Percentiles rank a stretch among this genome's conserved stretches.
Conservation (phyloP, 92 coral and sea anemone genomes). For the Ricordea florida region DNA sequence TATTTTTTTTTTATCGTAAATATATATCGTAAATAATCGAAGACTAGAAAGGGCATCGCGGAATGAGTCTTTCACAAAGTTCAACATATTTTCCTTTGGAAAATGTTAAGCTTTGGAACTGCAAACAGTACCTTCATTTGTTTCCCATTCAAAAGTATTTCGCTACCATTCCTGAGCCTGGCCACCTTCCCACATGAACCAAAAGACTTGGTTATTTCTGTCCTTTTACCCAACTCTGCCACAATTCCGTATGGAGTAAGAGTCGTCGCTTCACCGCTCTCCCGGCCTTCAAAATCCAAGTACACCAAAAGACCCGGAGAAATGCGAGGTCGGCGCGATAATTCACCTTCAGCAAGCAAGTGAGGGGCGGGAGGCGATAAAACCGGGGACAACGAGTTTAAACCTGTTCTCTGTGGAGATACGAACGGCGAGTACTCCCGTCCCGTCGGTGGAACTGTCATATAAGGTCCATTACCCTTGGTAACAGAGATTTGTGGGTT, state of each 20-base stretch:
- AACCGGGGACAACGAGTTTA: neutral
- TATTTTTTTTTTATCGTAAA: no score
- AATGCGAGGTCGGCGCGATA: neutral
- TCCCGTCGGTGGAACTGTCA: neutral
- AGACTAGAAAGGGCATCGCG: no score
- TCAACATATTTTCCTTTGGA: neutral
- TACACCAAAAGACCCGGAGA: slow-evolving; percentile 61
- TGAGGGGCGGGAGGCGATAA: slow-evolving; percentile 10
- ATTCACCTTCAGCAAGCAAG: neutral
- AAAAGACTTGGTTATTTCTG: slow-evolving; percentile 50
- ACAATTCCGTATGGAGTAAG: slow-evolving; percentile 37
- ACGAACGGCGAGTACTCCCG: neutral
- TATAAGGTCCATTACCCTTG: no score
- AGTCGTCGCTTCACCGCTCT: slow-evolving; percentile 20
- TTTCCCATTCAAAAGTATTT: slow-evolving; percentile 59
- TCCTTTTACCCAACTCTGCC: slow-evolving; percentile 57
- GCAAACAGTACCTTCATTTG: slow-evolving; percentile 55
- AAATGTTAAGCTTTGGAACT: neutral
- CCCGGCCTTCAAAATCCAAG: slow-evolving; percentile 66
- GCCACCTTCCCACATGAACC: slow-evolving; percentile 83
- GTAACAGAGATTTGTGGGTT: neutral
- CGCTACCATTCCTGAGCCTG: slow-evolving; percentile 58
- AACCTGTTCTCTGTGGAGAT: neutral
- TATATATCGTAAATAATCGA: no score
- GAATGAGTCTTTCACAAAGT: neutral